These are phyloP conservation scores for Harpagus bidentatus DNA, from an alignment of 2,113 vertebrate genomes.

Conservation along the genomic window DNA sequence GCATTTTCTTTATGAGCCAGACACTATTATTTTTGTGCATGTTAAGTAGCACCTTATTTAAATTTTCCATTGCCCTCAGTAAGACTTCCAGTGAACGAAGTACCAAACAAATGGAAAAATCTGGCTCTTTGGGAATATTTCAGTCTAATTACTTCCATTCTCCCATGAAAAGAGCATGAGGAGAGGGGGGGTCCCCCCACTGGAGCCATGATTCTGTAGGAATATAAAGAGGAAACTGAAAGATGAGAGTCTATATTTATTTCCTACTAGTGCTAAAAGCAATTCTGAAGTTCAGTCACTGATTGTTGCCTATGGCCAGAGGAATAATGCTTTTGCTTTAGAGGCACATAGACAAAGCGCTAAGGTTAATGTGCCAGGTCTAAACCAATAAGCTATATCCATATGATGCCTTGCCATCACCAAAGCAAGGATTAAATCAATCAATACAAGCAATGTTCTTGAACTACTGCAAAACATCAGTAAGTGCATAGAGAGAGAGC, in stretches of 20 bases:
- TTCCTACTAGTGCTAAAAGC: background rate
- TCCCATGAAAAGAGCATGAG: background rate
- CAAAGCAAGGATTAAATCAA: background rate
- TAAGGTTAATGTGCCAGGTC: background rate
- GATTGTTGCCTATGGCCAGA: background rate
- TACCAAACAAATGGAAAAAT: background rate
- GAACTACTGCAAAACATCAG: background rate
- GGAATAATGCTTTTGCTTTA: background rate
- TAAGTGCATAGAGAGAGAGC: background rate
- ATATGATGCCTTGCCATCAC: background rate
- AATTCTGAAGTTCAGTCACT: background rate
- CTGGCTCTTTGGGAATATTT: background rate
- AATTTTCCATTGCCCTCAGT: background rate
- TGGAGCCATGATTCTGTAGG: background rate
- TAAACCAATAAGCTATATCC: background rate
- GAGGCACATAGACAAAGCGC: background rate
- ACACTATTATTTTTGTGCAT: background rate
- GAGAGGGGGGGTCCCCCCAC: no score
- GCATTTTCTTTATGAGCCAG: background rate
- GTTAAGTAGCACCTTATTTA: background rate
- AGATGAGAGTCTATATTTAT: background rate
- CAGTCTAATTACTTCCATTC: background rate
- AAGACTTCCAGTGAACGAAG: background rate
- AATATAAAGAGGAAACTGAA: background rate
- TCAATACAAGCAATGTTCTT: background rate